Evolutionary conservation across 2,797 vertebrate genomes (phyloP), one percentile per base, ranked within the genome.

Genomic region (Anolis apletophallus): DNA sequence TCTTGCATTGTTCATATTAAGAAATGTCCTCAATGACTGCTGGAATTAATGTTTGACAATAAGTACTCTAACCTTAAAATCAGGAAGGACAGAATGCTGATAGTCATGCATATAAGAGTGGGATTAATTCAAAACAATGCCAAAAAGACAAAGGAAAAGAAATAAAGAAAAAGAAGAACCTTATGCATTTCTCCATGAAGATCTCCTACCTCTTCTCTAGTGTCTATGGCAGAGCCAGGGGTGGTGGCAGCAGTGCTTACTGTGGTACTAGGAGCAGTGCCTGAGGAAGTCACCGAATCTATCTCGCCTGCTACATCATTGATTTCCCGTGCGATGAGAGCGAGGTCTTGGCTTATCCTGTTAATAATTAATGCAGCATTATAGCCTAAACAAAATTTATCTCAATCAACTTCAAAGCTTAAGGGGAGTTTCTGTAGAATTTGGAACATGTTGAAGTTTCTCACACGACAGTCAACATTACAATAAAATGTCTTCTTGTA

Each of bases 341-440:
- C 99, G 96, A 99, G 96, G 96, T 99, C 99, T 97, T 99, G 99
- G 97, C 99, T 99, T 97, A 99, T 99, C 98, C 99, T 99, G 95
- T 90, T 86, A 95, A 94, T n/a, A 90, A 88, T 90, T 85, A 93
- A 93, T 89, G 94, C 14, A 94, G 88, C 32, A 91, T 91, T 93
- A 95, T 91, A 92, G 80, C 59, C 29, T 76, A 55, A 79, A 52
- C 68, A 29, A 13, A 90, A 89, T 7, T 11, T 3, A 46, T 68
- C 23, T 29, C 75, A 67, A 87, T 4, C 73, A 79, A 79, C 2
- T n/a, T 52, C 76, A 50, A 89, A 29, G 1, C 55, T 91, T 23
- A 61, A 83, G 1, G 54, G 90, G 5, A 16, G 80, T 16, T 1
- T 89, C 29, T 5, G 14, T 23, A 50, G 21, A 59, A n/a, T 11